Conservation (phyloP, 2,113 vertebrate genomes). For the Amazona guildingii region DNA sequence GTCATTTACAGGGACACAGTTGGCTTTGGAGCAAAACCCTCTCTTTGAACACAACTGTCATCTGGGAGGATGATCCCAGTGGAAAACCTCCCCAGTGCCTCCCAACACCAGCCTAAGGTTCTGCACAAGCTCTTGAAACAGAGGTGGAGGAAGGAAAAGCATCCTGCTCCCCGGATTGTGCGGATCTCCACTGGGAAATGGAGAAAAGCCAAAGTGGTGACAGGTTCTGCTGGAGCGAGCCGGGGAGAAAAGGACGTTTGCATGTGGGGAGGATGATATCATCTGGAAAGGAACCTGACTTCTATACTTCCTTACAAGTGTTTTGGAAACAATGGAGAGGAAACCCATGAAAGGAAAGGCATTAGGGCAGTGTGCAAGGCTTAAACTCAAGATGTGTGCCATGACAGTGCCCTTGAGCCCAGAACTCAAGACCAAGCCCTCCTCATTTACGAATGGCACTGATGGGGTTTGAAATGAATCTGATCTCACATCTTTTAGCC, state of each 20-base stretch:
- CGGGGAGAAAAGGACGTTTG: background rate
- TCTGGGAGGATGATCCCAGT: background rate
- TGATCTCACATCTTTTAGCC: background rate
- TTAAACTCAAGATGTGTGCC: background rate
- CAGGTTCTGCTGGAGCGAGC: background rate
- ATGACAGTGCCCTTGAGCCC: background rate
- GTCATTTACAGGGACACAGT: conserved; percentile 61
- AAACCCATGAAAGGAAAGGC: background rate
- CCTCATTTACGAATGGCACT: background rate
- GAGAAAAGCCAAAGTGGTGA: background rate
- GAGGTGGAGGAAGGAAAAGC: background rate
- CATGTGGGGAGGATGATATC: background rate
- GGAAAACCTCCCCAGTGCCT: background rate
- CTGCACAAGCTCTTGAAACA: background rate
- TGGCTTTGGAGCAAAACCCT: conserved; percentile 42
- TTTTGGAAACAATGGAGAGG: background rate
- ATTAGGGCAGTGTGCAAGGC: background rate
- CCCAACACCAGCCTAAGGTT: background rate
- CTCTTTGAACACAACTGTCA: background rate
- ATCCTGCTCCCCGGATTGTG: background rate
- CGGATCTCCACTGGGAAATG: background rate
- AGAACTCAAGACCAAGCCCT: background rate
- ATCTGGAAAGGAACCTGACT: background rate
- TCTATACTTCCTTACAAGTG: background rate
- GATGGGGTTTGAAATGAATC: background rate